Conservation (phyloP, 2,113 vertebrate genomes). For the Psammodynastes pulverulentus region DNA sequence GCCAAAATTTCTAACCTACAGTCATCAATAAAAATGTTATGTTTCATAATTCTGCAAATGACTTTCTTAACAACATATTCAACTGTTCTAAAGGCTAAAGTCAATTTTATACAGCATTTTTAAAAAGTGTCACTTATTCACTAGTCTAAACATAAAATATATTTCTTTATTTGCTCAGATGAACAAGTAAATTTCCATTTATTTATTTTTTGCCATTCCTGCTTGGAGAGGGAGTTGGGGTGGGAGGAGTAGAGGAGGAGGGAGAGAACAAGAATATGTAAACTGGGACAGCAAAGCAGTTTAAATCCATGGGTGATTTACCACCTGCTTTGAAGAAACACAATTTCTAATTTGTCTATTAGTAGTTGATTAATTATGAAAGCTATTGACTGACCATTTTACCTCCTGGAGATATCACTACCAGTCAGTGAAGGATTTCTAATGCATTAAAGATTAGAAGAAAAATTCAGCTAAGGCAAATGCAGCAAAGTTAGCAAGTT, state of each 20-base stretch:
- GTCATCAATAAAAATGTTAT: constrained; percentile 79
- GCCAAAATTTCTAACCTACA: constrained; percentile 73
- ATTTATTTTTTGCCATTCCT: constrained; percentile 55
- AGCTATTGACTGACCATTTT: constrained; percentile 63
- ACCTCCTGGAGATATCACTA: constrained; percentile 58
- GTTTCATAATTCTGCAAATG: constrained; percentile 78
- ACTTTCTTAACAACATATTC: constrained; percentile 80
- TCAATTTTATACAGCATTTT: constrained; percentile 71
- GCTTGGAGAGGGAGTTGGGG: constrained; percentile 50
- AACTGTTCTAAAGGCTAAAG: constrained; percentile 74
- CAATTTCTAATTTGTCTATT: constrained; percentile 62
- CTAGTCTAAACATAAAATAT: constrained; percentile 73
- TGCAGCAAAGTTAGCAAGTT: neutral
- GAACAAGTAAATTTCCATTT: constrained; percentile 71
- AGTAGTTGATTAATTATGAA: constrained; percentile 68
- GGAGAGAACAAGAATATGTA: neutral
- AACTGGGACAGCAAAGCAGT: constrained; percentile 47
- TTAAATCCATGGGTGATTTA: constrained; percentile 61
- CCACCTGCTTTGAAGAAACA: constrained; percentile 54
- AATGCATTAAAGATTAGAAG: constrained; percentile 49
- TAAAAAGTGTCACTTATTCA: constrained; percentile 72
- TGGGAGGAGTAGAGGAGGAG: accelerated
- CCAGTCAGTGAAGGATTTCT: constrained; percentile 53
- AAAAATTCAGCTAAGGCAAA: neutral
- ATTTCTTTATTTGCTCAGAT: constrained; percentile 74